Base-by-base conservation (phyloP, 1,140 invertebrate genomes). In the Drosophila oshimai region DNA sequence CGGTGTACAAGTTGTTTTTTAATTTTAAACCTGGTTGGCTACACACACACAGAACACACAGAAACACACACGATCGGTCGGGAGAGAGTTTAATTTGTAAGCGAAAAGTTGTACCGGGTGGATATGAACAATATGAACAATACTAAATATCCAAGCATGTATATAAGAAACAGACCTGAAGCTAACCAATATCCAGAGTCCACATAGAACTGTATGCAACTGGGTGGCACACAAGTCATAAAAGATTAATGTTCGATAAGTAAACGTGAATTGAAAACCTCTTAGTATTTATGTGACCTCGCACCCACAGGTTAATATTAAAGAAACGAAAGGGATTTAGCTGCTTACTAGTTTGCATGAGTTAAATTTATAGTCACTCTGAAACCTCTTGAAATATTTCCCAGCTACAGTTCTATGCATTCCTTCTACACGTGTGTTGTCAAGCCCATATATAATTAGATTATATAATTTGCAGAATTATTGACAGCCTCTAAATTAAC, bases 1-100 rank as follows among this genome's bases (percentile, higher is more conserved):
- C 69, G 81, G 67, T 84, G 75, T 80, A 80, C 69, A 75, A 86
- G 80, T 86, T 86, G 80, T 86, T 86, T 86, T 86, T 87, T 86
- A 86, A 87, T 86, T 86, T 86, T 86, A 86, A 64, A 45, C 54
- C 68, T 58, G 44, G 41, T 50, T 33, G 22, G 34, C n/a, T 15
- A 69, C 17, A 74, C 53, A 53, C 62, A 58, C 28, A 51, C 26
- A 57, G 3, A 36, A 36, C 20, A 60, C 34, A 65, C 29, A 10
- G 13, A 12, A 28, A 49, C 36, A 41, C 18, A 41, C 54, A 68
- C 36, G 41, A 18, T 55, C 22, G 26, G 6, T 54, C n/a, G 33
- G 34, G 24, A 64, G 26, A 41, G 60, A 71, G 28, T 31, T 73
- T 72, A 73, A 76, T 41, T 76, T 68, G 41, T 81, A 81, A 81